These are phyloP conservation scores for Steatornis caripensis DNA, from an alignment of 2,113 vertebrate genomes.

Conservation along the genomic window DNA sequence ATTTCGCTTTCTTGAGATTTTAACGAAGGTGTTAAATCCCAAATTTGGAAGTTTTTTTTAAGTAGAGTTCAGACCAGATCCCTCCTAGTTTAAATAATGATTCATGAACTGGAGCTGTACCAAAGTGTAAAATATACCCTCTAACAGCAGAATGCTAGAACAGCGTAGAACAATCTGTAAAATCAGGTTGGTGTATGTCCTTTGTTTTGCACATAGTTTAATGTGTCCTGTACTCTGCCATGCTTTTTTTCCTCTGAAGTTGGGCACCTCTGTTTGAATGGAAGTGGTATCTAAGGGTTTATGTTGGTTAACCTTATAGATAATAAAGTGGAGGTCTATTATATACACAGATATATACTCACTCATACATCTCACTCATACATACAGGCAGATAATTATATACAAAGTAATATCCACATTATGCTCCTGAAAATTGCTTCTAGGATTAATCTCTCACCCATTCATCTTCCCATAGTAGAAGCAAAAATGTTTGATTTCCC, in stretches of 20 bases:
- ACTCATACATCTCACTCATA: rapidly evolving
- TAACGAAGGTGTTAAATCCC: background rate
- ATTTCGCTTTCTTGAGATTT: background rate
- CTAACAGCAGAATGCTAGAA: background rate
- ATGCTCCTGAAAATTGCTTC: background rate
- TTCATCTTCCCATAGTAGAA: background rate
- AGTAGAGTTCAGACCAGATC: background rate
- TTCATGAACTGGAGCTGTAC: background rate
- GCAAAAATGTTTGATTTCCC: background rate
- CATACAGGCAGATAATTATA: background rate
- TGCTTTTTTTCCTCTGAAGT: background rate
- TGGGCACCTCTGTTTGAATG: background rate
- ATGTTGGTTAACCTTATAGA: background rate
- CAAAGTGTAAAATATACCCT: background rate
- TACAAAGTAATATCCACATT: background rate
- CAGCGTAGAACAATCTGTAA: background rate
- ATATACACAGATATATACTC: too few relatives aligned
- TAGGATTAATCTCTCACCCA: background rate
- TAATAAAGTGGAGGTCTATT: background rate
- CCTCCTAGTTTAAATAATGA: background rate
- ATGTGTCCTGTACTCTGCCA: background rate
- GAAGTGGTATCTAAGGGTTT: background rate
- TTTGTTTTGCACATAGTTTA: background rate
- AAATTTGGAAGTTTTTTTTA: background rate
- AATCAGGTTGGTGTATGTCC: background rate